These are phyloP conservation scores for Terrapene triunguis DNA, from an alignment of 2,113 vertebrate genomes.

Conservation along the genomic window DNA sequence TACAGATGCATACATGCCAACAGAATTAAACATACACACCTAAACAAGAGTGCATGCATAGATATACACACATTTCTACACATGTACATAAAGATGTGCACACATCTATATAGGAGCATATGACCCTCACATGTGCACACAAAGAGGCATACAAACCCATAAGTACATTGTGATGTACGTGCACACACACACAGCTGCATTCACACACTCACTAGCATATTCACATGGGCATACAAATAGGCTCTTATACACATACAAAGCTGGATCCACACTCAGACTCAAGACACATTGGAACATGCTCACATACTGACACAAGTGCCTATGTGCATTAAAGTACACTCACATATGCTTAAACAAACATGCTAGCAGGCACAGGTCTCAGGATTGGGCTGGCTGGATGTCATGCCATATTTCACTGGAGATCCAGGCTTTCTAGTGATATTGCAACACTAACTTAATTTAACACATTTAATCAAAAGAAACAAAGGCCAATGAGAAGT, in stretches of 20 bases:
- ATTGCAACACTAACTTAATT: neutral
- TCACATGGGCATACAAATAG: neutral
- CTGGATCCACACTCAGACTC: neutral
- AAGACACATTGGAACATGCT: neutral
- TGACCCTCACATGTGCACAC: neutral
- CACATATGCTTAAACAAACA: neutral
- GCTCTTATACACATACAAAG: neutral
- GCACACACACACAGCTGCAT: neutral
- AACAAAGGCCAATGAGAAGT: neutral
- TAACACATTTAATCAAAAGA: neutral
- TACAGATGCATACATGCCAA: neutral
- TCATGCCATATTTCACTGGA: neutral
- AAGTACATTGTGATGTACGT: neutral
- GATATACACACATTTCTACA: neutral
- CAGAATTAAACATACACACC: neutral
- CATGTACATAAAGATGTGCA: neutral
- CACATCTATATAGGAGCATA: neutral
- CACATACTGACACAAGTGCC: neutral
- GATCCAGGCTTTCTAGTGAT: neutral
- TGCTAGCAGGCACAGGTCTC: neutral
- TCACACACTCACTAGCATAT: neutral
- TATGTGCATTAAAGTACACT: neutral
- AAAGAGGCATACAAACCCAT: neutral
- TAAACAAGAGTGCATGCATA: fast-evolving
- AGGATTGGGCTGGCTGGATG: neutral